Evolutionary conservation across 2,888 invertebrate genomes (phyloP), one percentile per base, ranked within the genome.

Genomic region (Hololepta plana): DNA sequence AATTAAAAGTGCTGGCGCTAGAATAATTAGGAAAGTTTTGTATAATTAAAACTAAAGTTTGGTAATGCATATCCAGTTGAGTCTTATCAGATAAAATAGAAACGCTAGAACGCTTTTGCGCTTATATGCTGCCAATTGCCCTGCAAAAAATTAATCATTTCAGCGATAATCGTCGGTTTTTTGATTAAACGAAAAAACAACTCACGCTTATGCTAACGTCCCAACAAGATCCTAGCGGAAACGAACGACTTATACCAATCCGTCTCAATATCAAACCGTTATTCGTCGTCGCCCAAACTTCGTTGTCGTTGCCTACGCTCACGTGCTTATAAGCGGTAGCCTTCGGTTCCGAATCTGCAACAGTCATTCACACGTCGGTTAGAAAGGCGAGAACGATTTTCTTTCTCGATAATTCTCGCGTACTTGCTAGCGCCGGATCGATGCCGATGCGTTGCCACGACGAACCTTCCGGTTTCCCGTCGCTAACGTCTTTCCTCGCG

Each of bases 211-310:
- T 69, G 15, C 77, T 72, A 21, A 64, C 57, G 42, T 71, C 72
- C 88, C 88, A 90, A 14, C 73, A 72, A 15, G 70, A 65, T 24
- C 88, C 88, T 28, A 68, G 64, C 2, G 75, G 73, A 56, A 72
- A 73, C 17, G 67, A 67, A 22, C 58, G 50, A 7, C 76, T 73
- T 17, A 85, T 70, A 10, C 85, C 85, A 34, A 73, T 64, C 28
- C 88, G 63, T 31, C 74, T 65, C 34, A 72, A 67, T 24, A 81
- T 55, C 12, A 65, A 59, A 8, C 80, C 79, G 35, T 72, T 72
- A 24, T 67, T 57, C 7, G 76, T 69, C 23, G 76, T 61, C 1
- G 75, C 80, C 82, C 82, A 84, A 21, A 82, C 73, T 47, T 75
- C 75, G 20, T 44, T 48, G 24, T 64, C 60, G n/a, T n/a, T n/a